Evolutionary conservation across 2,113 vertebrate species (phyloP).

Genomic region (Charadrius vociferus): DNA sequence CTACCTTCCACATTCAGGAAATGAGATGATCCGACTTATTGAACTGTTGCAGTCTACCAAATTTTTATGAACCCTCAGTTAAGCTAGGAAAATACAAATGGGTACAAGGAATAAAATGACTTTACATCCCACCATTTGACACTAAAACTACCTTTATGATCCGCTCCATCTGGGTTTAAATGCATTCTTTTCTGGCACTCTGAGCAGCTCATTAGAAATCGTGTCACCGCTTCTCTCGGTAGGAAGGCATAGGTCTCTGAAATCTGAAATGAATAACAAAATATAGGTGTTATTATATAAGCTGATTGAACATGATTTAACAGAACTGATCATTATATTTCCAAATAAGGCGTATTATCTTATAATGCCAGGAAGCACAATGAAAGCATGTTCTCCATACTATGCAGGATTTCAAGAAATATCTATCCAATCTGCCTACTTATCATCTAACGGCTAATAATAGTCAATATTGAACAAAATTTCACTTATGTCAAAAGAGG

Average conservation of each 20-base stretch:
- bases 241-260: constrained; percentile 89
- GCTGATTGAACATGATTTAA: constrained; percentile 63
- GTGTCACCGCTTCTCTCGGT: constrained; percentile 87
- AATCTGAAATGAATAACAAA: constrained; percentile 83
- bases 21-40: constrained; percentile 58
- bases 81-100: constrained; percentile 64
- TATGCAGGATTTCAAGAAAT: constrained; percentile 69
- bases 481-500: neutral
- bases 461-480: neutral
- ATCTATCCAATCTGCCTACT: constrained; percentile 50
- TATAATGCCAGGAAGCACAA: constrained; percentile 70
- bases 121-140: constrained; percentile 65
- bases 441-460: constrained; percentile 21
- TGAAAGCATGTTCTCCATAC: constrained; percentile 67
- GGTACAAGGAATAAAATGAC: constrained; percentile 64
- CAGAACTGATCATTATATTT: constrained; percentile 62
- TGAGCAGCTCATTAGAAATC: constrained; percentile 89
- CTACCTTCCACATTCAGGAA: constrained; percentile 40
- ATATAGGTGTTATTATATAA: constrained; percentile 61
- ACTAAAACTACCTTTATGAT: constrained; percentile 84
- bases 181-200: constrained; percentile 92
- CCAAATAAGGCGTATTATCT: constrained; percentile 63
- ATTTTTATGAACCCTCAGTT: constrained; percentile 55
- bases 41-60: constrained; percentile 58
- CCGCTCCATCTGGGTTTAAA: constrained; percentile 86